Conservation (phyloP, 2,797 vertebrate species). For the Cyclura pinguis region DNA sequence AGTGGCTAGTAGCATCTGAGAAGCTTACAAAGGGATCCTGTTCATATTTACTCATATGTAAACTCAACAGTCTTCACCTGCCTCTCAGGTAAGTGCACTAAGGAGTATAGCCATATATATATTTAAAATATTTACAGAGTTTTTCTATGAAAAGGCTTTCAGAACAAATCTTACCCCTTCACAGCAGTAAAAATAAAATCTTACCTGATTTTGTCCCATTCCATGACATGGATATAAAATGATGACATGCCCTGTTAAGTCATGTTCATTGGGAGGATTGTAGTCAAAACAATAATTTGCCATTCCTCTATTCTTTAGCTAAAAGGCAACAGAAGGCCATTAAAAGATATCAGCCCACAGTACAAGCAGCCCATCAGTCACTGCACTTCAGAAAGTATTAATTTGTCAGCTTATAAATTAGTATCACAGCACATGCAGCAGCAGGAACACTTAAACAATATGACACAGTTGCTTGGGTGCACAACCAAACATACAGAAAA, state of each 20-base stretch:
- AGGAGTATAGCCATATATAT: background rate
- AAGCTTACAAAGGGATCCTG: background rate
- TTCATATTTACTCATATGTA: background rate
- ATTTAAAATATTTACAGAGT: background rate
- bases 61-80: background rate
- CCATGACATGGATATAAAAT: conserved; percentile 93
- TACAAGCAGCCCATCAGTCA: background rate
- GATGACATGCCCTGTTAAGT: conserved; percentile 84
- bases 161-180: background rate
- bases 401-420: background rate
- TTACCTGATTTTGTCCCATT: conserved; percentile 98
- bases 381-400: background rate
- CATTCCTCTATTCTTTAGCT: conserved; percentile 92
- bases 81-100: background rate
- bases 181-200: conserved; percentile 32
- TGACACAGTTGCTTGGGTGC: background rate
- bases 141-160: background rate
- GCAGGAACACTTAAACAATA: background rate
- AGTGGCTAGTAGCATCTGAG: background rate
- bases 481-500: background rate
- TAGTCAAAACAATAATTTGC: conserved; percentile 93
- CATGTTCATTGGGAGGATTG: conserved; percentile 87
- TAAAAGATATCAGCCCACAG: conserved; percentile 29
- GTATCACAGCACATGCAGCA: background rate
- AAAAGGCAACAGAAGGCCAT: conserved; percentile 57